phyloP scores from a whole-genome alignment of 2,888 invertebrate genomes.

The Hydrotaea cyrtoneurina region DNA sequence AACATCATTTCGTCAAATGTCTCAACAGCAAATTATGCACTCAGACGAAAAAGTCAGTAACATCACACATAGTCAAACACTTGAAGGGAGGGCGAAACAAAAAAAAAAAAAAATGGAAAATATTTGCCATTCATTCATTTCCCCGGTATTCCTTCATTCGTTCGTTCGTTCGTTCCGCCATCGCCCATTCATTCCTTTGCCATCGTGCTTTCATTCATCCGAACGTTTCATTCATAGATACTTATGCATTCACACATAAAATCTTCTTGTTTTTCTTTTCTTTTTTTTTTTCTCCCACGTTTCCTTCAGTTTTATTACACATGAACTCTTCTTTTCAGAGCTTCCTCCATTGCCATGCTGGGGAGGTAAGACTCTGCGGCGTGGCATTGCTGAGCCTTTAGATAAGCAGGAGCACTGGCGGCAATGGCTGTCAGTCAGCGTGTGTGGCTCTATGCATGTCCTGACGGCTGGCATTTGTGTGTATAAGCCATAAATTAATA shows the following conservation, averaged over 20 bases:
- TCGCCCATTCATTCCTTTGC: no score
- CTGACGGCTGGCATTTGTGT: slow-evolving; percentile 7
- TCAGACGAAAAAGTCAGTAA: slow-evolving; percentile 75
- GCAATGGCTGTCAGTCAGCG: neutral
- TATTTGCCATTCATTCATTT: slow-evolving; percentile 39
- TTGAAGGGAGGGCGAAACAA: slow-evolving; percentile 15
- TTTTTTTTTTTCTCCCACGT: neutral
- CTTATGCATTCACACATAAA: neutral
- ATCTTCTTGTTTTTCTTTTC: neutral
- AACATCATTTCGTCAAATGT: slow-evolving; percentile 44
- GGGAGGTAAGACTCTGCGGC: slow-evolving; percentile 44
- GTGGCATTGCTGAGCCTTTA: neutral
- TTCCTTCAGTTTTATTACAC: slow-evolving; percentile 44
- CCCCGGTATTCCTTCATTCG: slow-evolving; percentile 35
- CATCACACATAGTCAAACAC: slow-evolving; percentile 49
- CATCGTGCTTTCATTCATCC: no score
- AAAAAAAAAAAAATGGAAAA: no score
- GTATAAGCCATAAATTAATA: slow-evolving; percentile 26
- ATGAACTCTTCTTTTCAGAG: slow-evolving; percentile 54
- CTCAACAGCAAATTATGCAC: slow-evolving; percentile 68
- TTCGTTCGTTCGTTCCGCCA: no score
- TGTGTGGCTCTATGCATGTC: neutral
- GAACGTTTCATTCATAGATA: slow-evolving; percentile 27
- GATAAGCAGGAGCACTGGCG: slow-evolving; percentile 7
- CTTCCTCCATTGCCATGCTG: neutral